Conservation (phyloP, 2,797 vertebrate species). For the Xerus rutilus region DNA sequence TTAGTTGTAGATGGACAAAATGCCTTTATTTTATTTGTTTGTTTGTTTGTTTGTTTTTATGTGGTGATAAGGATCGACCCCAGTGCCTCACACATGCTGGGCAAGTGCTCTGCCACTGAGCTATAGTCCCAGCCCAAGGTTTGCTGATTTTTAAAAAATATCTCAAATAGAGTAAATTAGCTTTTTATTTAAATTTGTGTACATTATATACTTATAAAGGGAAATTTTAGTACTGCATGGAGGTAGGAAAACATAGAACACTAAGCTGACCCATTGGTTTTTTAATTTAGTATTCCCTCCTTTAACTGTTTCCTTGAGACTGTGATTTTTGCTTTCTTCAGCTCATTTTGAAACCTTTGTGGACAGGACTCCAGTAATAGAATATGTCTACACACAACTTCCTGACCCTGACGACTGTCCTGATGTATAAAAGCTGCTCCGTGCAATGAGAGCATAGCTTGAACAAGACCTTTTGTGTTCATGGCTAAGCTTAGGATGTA, state of each 20-base stretch:
- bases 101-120: no score
- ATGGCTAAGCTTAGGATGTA: not conserved
- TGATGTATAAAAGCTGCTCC: not conserved
- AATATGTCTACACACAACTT: conserved; percentile 23
- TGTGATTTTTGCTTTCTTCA: conserved; percentile 45
- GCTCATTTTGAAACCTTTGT: conserved; percentile 43
- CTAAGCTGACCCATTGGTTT: not conserved
- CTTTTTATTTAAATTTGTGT: conserved; percentile 40
- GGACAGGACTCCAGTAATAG: conserved; percentile 13
- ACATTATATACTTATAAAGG: not conserved
- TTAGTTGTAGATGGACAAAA: no score
- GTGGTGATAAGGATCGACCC: no score
- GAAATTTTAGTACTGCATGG: not conserved
- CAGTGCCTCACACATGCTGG: no score
- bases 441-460: not conserved
- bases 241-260: not conserved
- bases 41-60: no score
- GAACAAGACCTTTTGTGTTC: not conserved
- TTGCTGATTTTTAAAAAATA: not conserved
- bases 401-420: not conserved
- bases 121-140: no score
- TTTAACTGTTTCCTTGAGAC: conserved; percentile 39
- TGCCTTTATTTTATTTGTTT: no score
- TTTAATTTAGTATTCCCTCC: not conserved
- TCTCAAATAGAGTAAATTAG: conserved; percentile 12